Conservation (phyloP, 2,113 vertebrate species). For the Pao palembangensis region DNA sequence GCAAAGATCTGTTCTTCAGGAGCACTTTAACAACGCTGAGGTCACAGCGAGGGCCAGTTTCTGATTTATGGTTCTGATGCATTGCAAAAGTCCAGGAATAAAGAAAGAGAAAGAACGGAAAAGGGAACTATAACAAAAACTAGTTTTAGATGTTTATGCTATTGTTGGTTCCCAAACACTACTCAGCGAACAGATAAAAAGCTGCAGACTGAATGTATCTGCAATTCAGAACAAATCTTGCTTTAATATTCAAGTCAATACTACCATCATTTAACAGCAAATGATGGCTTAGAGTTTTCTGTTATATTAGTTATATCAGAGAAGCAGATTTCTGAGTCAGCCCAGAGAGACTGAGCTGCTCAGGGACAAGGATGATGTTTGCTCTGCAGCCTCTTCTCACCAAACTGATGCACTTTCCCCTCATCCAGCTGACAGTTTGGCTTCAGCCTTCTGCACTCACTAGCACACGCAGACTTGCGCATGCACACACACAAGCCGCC, state of each 20-base stretch:
- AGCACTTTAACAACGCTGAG: neutral
- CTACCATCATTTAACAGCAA: too few species aligned
- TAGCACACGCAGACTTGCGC: slow-evolving; percentile 16
- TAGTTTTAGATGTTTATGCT: too few species aligned
- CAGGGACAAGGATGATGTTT: slow-evolving; percentile 37
- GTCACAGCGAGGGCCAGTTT: slow-evolving; percentile 4
- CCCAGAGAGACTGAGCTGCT: slow-evolving; percentile 18
- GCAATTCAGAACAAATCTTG: neutral
- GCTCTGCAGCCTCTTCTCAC: slow-evolving; percentile 63
- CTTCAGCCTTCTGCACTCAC: slow-evolving; percentile 45
- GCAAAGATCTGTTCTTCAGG: neutral
- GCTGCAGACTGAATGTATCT: neutral
- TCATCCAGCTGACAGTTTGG: slow-evolving; percentile 56
- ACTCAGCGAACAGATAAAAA: too few species aligned
- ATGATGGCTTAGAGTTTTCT: too few species aligned
- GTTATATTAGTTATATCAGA: too few species aligned
- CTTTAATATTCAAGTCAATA: too few species aligned
- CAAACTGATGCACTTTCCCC: slow-evolving; percentile 59
- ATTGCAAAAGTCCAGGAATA: neutral
- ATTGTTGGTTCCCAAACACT: neutral
- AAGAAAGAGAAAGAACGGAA: slow-evolving; percentile 28
- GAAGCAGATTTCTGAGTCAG: neutral
- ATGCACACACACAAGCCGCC: slow-evolving; percentile 6
- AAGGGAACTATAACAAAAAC: neutral
- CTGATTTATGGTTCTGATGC: neutral